Evolutionary conservation across 1,140 invertebrate species (phyloP), one percentile per base, ranked within the genome.

Genomic region (Caenorhabditis briggsae): DNA sequence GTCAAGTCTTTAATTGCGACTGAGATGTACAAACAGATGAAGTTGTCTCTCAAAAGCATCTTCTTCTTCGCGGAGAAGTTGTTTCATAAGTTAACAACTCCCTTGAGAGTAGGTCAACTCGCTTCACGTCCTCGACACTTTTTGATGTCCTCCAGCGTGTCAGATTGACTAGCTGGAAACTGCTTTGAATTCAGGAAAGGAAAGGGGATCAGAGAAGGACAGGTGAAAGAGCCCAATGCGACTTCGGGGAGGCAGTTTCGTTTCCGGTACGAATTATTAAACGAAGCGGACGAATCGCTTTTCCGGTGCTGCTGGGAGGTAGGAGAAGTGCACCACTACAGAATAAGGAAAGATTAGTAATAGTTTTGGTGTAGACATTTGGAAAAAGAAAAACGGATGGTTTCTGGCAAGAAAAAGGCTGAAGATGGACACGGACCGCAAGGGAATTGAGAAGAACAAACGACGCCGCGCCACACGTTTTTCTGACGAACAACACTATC

Each of bases 21-120:
- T 50, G 70, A 20, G 43, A 78, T 78, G 70, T 78, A 78, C 70
- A 78, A 78, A 78, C 70, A 78, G 70, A 78, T 78, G 70, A 78
- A 78, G 70, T 78, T 50, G 70, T 78, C 70, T 70, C 64, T 18
- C 11, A 41, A 50, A 78, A 25, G 56, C 16, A 20, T n/a, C 56
- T 53, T 25, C 41, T n/a, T 78, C 23, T 43, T 48, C 18, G 46
- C 14, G 9, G 46, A 53, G 70, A 78, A 78, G 70, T 78, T 78
- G 70, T 78, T 78, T 78, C 70, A 78, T 78, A 78, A 78, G 70
- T 78, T 78, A 78, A 78, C 70, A 78, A 78, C 70, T 78, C 70
- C 70, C 70, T 78, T 20, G 70, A 78, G 70, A 78, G 14, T 78
- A 23, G 43, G 70, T 78, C 70, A 78, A 50, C 70, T 78, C 46